Evolutionary conservation across 1,140 invertebrate species (phyloP), one percentile per base, ranked within the genome.

Genomic region (Tachypleus tridentatus): DNA sequence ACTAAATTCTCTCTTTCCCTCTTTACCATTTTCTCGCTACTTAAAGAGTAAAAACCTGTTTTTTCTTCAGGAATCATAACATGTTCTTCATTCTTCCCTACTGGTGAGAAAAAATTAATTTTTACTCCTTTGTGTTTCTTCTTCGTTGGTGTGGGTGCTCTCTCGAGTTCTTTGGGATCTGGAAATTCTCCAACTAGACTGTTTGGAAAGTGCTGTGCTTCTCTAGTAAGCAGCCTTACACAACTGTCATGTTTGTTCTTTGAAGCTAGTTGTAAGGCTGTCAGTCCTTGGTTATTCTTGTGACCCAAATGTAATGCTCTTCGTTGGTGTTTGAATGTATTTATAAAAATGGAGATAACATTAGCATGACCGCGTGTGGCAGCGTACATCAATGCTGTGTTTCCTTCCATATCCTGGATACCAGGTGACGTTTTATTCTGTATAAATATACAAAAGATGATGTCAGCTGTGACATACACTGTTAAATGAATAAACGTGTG

Each of bases 331-430:
- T 57, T 49, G 57, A 63, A 68, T 57, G 63, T 8, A 4, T 64
- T 65, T 47, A 73, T 47, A 10, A 70, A 64, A 3, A 61, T 49
- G n/a, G 60, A 49, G 3, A 72, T 60, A 0, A 72, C 60, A 54
- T 65, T 62, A 9, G 58, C 63, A 8, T 69, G 66, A 8, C 70
- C 70, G 49, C 58, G 29, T 47, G 62, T 52, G 8, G 67, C 69
- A 49, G 69, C 70, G 50, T 69, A 64, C 69, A 72, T 70, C 29
- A 72, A 50, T 3, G 67, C 74, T 3, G 74, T 75, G 61, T 73
- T 74, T 5, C 74, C 74, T 49, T 73, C 71, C 6, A 59, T 52
- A 60, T 75, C 74, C 29, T 67, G 63, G 4, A 69, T 49, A 11
- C 69, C 69, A 7, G 70, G 64, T 51, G 71, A 66, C 0, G 72